phyloP scores from a whole-genome alignment of 2,113 vertebrate genomes.

The Amphiprion percula region DNA sequence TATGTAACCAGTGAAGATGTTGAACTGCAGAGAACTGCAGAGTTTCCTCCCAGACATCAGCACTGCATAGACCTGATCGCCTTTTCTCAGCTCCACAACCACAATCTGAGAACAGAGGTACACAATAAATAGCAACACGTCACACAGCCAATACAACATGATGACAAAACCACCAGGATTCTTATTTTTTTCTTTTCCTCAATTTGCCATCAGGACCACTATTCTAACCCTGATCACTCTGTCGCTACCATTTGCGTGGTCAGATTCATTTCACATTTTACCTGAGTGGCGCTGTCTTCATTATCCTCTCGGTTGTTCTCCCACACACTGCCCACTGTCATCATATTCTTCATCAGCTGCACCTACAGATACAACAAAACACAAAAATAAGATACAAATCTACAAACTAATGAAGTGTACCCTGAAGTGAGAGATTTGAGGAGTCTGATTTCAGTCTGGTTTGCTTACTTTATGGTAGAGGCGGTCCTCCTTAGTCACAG shows the following conservation, averaged over 20 bases:
- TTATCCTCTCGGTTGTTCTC: conserved; percentile 82
- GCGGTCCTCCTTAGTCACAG: conserved; percentile 6
- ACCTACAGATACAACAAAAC: conserved; percentile 43
- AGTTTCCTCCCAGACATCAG: conserved; percentile 74
- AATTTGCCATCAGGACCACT: no score
- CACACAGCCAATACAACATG: background rate
- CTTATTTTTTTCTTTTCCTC: background rate
- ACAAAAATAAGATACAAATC: background rate
- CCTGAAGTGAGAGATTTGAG: background rate
- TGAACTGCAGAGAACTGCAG: conserved; percentile 61
- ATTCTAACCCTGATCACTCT: background rate
- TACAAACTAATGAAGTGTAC: background rate
- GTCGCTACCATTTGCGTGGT: background rate
- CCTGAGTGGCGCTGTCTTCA: conserved; percentile 79
- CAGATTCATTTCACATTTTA: background rate
- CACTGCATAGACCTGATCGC: conserved; percentile 79
- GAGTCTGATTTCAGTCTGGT: background rate
- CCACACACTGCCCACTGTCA: conserved; percentile 55
- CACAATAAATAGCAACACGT: background rate
- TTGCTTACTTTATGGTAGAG: conserved; percentile 75
- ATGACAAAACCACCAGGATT: background rate
- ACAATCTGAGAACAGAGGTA: conserved; percentile 51
- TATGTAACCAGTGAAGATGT: conserved; percentile 81
- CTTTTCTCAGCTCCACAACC: conserved; percentile 65
- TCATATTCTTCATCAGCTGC: conserved; percentile 70